Conservation (phyloP, 2,888 invertebrate species). For the Nebria salina region DNA sequence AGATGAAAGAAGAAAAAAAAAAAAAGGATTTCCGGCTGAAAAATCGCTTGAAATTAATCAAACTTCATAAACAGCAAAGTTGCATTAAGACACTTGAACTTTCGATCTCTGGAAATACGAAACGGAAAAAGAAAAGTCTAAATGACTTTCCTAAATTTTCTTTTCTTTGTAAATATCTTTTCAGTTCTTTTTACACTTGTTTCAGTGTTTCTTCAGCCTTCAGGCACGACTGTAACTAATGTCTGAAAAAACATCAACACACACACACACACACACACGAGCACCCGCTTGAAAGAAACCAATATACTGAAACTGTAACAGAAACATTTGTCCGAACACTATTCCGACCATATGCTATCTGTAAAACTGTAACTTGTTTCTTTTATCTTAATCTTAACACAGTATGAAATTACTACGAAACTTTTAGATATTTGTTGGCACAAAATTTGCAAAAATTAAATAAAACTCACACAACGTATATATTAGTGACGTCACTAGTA, state of each 20-base stretch:
- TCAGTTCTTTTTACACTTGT: background rate
- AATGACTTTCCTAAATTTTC: background rate
- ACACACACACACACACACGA: background rate
- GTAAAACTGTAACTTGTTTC: background rate
- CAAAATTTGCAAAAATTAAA: too few species aligned
- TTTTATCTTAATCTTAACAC: too few species aligned
- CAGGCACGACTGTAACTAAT: background rate
- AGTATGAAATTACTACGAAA: too few species aligned
- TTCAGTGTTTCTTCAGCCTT: background rate
- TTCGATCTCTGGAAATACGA: background rate
- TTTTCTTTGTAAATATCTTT: background rate
- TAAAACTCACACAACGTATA: background rate
- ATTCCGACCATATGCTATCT: background rate
- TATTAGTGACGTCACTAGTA: background rate
- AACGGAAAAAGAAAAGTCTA: background rate
- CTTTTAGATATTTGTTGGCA: too few species aligned
- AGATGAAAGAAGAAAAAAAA: too few species aligned
- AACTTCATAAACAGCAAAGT: too few species aligned
- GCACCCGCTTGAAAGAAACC: background rate
- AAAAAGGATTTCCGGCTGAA: too few species aligned
- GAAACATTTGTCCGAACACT: background rate
- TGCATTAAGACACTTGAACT: background rate
- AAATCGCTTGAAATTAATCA: background rate
- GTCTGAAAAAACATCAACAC: background rate
- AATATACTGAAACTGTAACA: background rate